These are phyloP conservation scores for Nemotelus pantherinus DNA, from an alignment of 2,888 invertebrate genomes.

Conservation along the genomic window DNA sequence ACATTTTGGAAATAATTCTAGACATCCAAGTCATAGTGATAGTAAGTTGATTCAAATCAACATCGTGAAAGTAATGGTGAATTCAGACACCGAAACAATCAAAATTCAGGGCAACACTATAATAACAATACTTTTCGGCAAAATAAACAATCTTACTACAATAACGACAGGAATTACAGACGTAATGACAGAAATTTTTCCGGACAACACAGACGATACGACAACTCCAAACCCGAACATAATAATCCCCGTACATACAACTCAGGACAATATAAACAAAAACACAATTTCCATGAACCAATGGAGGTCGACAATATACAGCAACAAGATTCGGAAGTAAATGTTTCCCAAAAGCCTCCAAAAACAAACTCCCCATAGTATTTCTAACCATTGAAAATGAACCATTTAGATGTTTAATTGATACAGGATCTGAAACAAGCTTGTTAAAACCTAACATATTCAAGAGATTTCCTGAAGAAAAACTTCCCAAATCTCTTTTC, in stretches of 20 bases:
- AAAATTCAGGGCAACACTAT: too few relatives aligned
- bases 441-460: background rate
- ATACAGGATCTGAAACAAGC: background rate
- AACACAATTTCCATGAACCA: background rate
- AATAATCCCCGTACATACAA: background rate
- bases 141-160: background rate
- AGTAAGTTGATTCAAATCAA: background rate
- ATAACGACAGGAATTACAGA: background rate
- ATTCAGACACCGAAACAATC: too few relatives aligned
- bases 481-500: constrained; percentile 12
- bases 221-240: background rate
- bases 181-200: background rate
- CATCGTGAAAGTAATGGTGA: background rate
- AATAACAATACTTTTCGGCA: background rate
- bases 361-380: constrained; percentile 8
- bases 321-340: background rate
- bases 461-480: background rate
- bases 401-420: constrained; percentile 17
- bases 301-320: background rate
- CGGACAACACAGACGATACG: background rate
- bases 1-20: constrained; percentile 2
- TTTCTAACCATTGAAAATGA: background rate
- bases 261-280: constrained; percentile 1
- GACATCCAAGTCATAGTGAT: background rate
- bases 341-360: background rate